These are phyloP conservation scores for Vanessa atalanta DNA, from an alignment of 1,140 invertebrate genomes.

Conservation along the genomic window DNA sequence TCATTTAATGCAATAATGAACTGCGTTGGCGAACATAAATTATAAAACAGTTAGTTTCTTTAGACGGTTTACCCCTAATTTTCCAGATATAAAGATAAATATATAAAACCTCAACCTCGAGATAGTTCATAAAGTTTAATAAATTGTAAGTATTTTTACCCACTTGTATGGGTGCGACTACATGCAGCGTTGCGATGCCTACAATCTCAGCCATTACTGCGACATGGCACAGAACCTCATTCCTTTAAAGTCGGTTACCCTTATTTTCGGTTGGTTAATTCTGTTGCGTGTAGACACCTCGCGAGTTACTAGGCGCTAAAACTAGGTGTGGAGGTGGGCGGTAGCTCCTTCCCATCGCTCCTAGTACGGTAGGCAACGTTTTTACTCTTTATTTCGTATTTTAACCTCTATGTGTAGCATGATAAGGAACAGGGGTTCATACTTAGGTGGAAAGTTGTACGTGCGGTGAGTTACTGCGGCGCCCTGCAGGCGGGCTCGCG, in stretches of 20 bases:
- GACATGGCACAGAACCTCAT: slow-evolving; percentile 7
- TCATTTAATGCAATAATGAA: background rate
- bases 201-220: slow-evolving; percentile 2
- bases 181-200: background rate
- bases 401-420: slow-evolving; percentile 9
- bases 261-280: slow-evolving; percentile 62
- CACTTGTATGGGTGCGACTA: background rate
- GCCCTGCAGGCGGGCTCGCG: slow-evolving; percentile 51
- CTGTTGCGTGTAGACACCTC: slow-evolving; percentile 68
- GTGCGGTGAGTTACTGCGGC: slow-evolving; percentile 53
- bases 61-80: background rate
- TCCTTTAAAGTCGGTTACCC: slow-evolving; percentile 48
- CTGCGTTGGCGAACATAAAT: background rate
- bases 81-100: background rate
- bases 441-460: slow-evolving; percentile 24
- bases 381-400: background rate
- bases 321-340: slow-evolving; percentile 67
- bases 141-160: background rate
- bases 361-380: slow-evolving; percentile 32
- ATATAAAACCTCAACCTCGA: background rate
- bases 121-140: background rate
- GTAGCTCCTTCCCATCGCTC: slow-evolving; percentile 42
- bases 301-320: slow-evolving; percentile 67
- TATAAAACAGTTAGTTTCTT: background rate
- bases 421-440: slow-evolving; percentile 18